phyloP scores from a whole-genome alignment of 2,113 vertebrate genomes.

The Mustela nigripes region DNA sequence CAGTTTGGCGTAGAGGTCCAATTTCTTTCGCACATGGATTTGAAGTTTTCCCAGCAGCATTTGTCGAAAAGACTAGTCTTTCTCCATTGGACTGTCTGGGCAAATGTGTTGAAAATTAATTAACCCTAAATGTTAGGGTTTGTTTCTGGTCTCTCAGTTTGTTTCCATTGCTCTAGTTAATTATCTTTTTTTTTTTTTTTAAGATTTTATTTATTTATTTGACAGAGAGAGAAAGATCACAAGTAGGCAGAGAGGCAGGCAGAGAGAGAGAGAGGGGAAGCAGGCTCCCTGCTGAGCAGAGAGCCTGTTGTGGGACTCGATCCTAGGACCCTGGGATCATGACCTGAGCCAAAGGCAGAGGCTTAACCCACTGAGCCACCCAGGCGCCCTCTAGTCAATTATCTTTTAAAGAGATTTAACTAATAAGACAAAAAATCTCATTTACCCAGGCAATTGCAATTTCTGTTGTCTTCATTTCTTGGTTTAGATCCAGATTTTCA shows the following conservation, averaged over 20 bases:
- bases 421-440: not conserved
- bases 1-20: not conserved
- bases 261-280: too few species aligned
- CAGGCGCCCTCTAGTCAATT: too few species aligned
- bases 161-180: not conserved
- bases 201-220: too few species aligned
- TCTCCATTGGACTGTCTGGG: not conserved
- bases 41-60: not conserved
- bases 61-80: not conserved
- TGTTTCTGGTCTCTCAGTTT: not conserved
- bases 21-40: not conserved
- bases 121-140: not conserved
- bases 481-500: not conserved
- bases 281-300: too few species aligned
- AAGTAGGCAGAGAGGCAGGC: too few species aligned
- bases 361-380: too few species aligned
- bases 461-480: not conserved
- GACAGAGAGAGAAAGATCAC: too few species aligned
- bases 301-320: too few species aligned
- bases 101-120: not conserved
- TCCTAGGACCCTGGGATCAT: too few species aligned
- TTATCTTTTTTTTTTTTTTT: not conserved
- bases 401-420: constrained; percentile 31
- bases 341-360: too few species aligned
- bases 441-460: not conserved